Evolutionary conservation across 2,113 vertebrate species (phyloP).

Genomic region (Eleginops maclovinus): DNA sequence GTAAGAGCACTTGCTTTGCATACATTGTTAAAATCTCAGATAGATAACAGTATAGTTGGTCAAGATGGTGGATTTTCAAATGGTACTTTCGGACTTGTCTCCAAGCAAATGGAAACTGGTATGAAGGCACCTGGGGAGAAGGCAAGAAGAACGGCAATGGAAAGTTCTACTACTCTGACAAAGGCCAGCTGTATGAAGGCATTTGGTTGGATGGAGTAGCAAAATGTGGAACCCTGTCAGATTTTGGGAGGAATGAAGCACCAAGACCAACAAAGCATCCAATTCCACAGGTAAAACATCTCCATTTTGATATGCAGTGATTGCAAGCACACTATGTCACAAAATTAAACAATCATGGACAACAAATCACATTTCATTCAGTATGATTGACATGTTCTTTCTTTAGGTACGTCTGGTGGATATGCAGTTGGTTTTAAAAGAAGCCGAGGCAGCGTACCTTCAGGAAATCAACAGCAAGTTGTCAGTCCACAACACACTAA

Average conservation of each 20-base stretch:
- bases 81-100: slow-evolving; percentile 24
- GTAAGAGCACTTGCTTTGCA: slow-evolving; percentile 73
- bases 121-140: slow-evolving; percentile 89
- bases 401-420: slow-evolving; percentile 84
- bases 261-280: slow-evolving; percentile 82
- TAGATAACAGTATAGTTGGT: not conserved
- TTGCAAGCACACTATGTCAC: not conserved
- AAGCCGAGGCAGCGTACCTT: slow-evolving; percentile 49
- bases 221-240: slow-evolving; percentile 89
- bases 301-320: not conserved
- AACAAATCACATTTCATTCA: slow-evolving; percentile 1
- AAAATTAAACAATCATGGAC: not conserved
- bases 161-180: slow-evolving; percentile 86
- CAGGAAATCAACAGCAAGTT: slow-evolving; percentile 25
- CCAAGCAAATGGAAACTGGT: slow-evolving; percentile 87
- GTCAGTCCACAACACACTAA: slow-evolving; percentile 2
- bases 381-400: slow-evolving; percentile 9
- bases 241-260: slow-evolving; percentile 84
- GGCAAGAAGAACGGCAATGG: slow-evolving; percentile 90
- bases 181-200: slow-evolving; percentile 89
- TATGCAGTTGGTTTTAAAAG: slow-evolving; percentile 67
- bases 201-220: slow-evolving; percentile 88
- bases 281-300: slow-evolving; percentile 88
- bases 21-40: not conserved
- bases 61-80: not conserved